A percentile compares a stretch with the other conserved stretches of the same genome.
Conservation (phyloP, 2,797 vertebrate species). For the Diplodus puntazzo region DNA sequence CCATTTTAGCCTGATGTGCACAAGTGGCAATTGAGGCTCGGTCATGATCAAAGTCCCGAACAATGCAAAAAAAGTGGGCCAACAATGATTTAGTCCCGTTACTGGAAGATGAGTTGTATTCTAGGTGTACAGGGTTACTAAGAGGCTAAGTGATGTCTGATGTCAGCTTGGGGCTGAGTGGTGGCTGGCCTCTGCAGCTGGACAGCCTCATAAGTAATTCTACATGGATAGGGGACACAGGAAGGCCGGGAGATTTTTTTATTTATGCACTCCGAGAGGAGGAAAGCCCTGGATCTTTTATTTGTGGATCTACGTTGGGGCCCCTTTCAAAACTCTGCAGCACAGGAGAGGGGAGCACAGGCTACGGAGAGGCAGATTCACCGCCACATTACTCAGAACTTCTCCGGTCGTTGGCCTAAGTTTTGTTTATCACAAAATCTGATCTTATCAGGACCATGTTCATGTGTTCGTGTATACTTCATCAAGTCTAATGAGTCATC, state of each 20-base stretch:
- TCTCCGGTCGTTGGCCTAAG: too few relatives aligned
- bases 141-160: conserved; percentile 69
- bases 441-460: background rate
- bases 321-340: conserved; percentile 37
- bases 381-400: background rate
- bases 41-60: conserved; percentile 71
- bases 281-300: conserved; percentile 54
- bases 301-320: conserved; percentile 49
- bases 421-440: background rate
- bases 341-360: background rate
- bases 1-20: conserved; percentile 62
- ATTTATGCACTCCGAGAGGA: conserved; percentile 63
- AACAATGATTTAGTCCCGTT: conserved; percentile 66
- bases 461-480: background rate
- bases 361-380: background rate
- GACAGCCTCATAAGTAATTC: conserved; percentile 70
- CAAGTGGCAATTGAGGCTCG: conserved; percentile 55
- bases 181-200: conserved; percentile 67
- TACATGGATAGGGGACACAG: conserved; percentile 56
- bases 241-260: conserved; percentile 51
- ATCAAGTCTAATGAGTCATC: background rate
- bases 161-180: conserved; percentile 60
- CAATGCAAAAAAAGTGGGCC: conserved; percentile 55
- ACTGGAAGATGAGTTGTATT: conserved; percentile 67
- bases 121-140: conserved; percentile 66